These are phyloP conservation scores for Danio aesculapii DNA, from an alignment of 2,797 vertebrate genomes.

Conservation along the genomic window DNA sequence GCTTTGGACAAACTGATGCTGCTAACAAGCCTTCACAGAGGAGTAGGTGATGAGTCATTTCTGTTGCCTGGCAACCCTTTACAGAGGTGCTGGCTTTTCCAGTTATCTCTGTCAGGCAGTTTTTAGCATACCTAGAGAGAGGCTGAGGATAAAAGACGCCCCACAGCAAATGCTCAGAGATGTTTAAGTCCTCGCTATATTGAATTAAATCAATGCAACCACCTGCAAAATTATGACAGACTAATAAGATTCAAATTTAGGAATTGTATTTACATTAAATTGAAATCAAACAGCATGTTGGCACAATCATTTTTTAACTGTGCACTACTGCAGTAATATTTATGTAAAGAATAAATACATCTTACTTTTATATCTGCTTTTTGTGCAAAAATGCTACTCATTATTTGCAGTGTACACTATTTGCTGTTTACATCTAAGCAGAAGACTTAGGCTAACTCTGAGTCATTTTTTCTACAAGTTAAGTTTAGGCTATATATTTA, in stretches of 20 bases:
- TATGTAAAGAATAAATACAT: no score
- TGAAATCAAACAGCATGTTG: neutral
- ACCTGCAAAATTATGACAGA: neutral
- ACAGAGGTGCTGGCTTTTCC: slow-evolving; percentile 46
- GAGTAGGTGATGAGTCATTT: slow-evolving; percentile 56
- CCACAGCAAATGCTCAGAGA: neutral
- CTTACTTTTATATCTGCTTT: no score
- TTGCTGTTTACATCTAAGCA: no score
- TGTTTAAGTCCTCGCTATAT: neutral
- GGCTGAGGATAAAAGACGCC: neutral
- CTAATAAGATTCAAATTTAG: neutral
- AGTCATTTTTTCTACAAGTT: no score
- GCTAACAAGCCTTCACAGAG: slow-evolving; percentile 42
- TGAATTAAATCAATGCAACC: neutral
- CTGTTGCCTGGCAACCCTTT: slow-evolving; percentile 54
- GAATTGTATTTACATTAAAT: neutral
- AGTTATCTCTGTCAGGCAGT: slow-evolving; percentile 42
- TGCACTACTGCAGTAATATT: neutral
- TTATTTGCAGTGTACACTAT: no score
- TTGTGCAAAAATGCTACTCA: no score
- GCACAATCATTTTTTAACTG: neutral
- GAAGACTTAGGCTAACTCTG: no score
- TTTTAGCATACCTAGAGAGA: slow-evolving; percentile 16
- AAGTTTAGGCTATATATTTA: no score
- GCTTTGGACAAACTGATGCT: slow-evolving; percentile 30